phyloP scores from a whole-genome alignment of 2,888 invertebrate species.

The Rhorus exstirpatorius region DNA sequence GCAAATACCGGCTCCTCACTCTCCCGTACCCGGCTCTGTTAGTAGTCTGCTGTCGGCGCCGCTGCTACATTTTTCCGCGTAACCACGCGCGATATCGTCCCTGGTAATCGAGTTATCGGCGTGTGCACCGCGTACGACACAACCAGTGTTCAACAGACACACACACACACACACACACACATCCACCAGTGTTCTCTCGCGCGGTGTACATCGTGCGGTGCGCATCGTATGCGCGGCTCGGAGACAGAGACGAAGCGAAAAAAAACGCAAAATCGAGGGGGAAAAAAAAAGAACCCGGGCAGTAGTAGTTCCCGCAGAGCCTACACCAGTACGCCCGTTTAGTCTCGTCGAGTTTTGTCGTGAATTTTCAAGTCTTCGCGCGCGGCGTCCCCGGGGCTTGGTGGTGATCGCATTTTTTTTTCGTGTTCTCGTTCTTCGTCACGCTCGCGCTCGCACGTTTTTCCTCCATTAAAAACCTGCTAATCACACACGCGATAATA shows the following conservation, averaged over 20 bases:
- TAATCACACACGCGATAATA: too few species aligned
- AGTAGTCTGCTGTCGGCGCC: background rate
- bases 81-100: slow-evolving; percentile 55
- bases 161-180: background rate
- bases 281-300: slow-evolving; percentile 21
- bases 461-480: background rate
- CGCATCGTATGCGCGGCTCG: background rate
- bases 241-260: slow-evolving; percentile 25
- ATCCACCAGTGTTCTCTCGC: slow-evolving; percentile 37
- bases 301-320: slow-evolving; percentile 51
- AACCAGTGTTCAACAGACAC: background rate
- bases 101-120: slow-evolving; percentile 67
- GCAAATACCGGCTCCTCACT: slow-evolving; percentile 3
- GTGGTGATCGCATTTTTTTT: slow-evolving; percentile 4
- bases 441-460: background rate
- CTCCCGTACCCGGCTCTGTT: background rate
- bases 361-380: slow-evolving; percentile 61
- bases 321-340: slow-evolving; percentile 54
- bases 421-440: background rate
- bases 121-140: slow-evolving; percentile 35
- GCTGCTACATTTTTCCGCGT: slow-evolving; percentile 62
- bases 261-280: slow-evolving; percentile 22
- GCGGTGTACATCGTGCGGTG: slow-evolving; percentile 26
- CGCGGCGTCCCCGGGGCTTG: background rate
- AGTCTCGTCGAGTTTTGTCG: slow-evolving; percentile 58